Evolutionary conservation across 2,888 invertebrate species (phyloP).

Genomic region (Prenolepis imparis): DNA sequence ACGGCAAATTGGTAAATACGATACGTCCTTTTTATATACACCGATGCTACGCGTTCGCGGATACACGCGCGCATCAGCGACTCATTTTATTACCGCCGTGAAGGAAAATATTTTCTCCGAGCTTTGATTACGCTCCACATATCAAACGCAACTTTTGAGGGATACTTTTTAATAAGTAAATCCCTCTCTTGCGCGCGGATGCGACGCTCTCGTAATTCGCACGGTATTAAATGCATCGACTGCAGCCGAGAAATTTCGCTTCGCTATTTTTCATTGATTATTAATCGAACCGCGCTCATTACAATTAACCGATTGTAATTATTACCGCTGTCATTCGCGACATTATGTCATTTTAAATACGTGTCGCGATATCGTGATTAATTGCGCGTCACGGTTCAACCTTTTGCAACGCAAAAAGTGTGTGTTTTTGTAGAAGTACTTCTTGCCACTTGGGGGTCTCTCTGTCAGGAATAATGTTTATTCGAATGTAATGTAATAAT

Average conservation of each 20-base stretch:
- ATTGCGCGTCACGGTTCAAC: not conserved
- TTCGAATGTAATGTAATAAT: too few relatives aligned
- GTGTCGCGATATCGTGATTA: not conserved
- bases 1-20: slow-evolving; percentile 25
- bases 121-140: slow-evolving; percentile 44
- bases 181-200: not conserved
- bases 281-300: not conserved
- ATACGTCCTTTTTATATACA: not conserved
- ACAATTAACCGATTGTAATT: slow-evolving; percentile 8
- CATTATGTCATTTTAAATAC: not conserved
- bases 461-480: too few relatives aligned
- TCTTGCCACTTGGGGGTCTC: not conserved
- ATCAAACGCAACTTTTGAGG: slow-evolving; percentile 51
- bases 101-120: slow-evolving; percentile 22
- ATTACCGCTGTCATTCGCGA: not conserved
- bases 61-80: not conserved
- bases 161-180: slow-evolving; percentile 54
- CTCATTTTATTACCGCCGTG: slow-evolving; percentile 23
- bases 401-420: not conserved
- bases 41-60: not conserved
- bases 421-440: not conserved
- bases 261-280: slow-evolving; percentile 17
- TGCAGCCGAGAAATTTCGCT: slow-evolving; percentile 9
- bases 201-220: slow-evolving; percentile 16
- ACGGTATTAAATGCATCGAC: not conserved